Base-by-base conservation (phyloP, 2,113 vertebrate genomes). In the Ploceus nigricollis region DNA sequence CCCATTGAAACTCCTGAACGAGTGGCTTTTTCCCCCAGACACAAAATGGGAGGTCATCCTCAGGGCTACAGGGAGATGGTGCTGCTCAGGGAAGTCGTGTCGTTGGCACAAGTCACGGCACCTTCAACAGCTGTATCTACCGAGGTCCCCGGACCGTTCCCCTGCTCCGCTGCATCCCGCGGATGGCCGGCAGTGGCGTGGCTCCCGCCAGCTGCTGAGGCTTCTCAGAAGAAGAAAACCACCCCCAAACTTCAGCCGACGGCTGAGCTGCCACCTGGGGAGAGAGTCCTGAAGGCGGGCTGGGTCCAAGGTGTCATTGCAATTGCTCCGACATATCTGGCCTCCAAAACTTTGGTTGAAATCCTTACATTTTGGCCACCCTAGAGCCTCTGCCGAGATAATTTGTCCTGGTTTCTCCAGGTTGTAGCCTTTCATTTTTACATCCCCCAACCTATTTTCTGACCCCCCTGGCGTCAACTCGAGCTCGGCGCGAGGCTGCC, bases 261-360 rank as follows among this genome's bases (percentile, higher is more conserved):
- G 6, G 64, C 82, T 18, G 51, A 77, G 64, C 27, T 48, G 71
- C 66, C 37, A 28, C 24, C 51, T 2, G 3, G 58, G 33, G 10
- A 66, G 25, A 39, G 61, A 82, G 28, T 48, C 51, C 58, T 20
- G 44, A 31, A 22, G 60, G 50, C 79, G n/a, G 24, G 1, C 35
- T 66, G 60, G 13, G 25, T 82, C 58, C 85, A 17, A 56, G 85
- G 42, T 63, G 51, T 23, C 58, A 83, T 7, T 83, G 75, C 92
- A 63, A 82, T 83, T 63, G 47, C 60, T 78, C 85, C 51, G 37
- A 48, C 50, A 45, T 21, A 61, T 5, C 42, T 11, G 77, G 44
- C 37, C 70, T 75, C 64, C 45, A 40, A 95, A 96, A 96, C 90
- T 97, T 97, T 88, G 78, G 33, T 47, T 18, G 77, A 86, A 88